Conservation (phyloP, 2,888 invertebrate species). For the Anthrax anthrax region DNA sequence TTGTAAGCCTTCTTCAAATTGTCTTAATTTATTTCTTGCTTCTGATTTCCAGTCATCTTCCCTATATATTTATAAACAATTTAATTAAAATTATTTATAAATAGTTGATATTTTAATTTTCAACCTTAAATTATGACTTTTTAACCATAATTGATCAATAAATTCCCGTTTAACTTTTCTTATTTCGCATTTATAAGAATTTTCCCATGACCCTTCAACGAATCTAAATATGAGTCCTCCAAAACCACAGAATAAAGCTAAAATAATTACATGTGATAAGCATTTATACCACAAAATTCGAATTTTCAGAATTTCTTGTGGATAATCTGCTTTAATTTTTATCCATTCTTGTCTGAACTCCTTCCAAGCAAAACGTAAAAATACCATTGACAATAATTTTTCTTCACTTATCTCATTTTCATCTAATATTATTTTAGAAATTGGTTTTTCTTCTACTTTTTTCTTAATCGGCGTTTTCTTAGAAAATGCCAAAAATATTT, state of each 20-base stretch:
- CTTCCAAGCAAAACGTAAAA: conserved; percentile 33
- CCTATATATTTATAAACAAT: conserved; percentile 31
- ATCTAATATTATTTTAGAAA: conserved; percentile 10
- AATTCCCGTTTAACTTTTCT: conserved; percentile 76
- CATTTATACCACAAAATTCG: conserved; percentile 48
- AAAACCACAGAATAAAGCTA: conserved; percentile 59
- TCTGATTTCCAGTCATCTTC: conserved; percentile 85
- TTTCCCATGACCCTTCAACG: conserved; percentile 73
- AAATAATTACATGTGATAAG: conserved; percentile 48
- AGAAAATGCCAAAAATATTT: conserved; percentile 4
- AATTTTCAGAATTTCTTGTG: conserved; percentile 41
- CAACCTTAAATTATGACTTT: conserved; percentile 59
- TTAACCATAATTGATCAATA: conserved; percentile 66
- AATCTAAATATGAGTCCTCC: conserved; percentile 69
- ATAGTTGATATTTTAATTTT: neutral
- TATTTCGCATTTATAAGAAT: conserved; percentile 75
- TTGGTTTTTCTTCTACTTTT: conserved; percentile 14
- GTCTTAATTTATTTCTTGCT: conserved; percentile 63
- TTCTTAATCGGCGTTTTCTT: conserved; percentile 26
- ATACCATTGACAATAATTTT: conserved; percentile 18
- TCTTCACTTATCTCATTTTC: conserved; percentile 6
- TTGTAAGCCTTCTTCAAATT: conserved; percentile 76
- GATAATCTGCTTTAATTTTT: conserved; percentile 43
- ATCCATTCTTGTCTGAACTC: conserved; percentile 40
- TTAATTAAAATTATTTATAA: neutral